phyloP scores from a whole-genome alignment of 53 echinoderm and acorn worm species.

The Stichopus horrens region DNA sequence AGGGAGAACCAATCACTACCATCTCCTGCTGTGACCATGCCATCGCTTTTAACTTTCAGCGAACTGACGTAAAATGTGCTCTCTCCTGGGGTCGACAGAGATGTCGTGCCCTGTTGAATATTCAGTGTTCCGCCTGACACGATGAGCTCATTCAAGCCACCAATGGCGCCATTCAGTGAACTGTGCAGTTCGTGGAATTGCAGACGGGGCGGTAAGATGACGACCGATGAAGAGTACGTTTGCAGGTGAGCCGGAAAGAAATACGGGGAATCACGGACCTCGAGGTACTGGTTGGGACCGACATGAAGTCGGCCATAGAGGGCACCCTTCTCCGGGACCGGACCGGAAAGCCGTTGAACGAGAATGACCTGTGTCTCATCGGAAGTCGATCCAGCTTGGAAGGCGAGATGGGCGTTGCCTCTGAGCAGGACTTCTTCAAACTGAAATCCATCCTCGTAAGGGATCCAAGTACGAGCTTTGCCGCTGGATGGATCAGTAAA shows the following conservation, averaged over 20 bases:
- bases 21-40: constrained; percentile 49
- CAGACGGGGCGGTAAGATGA: constrained; percentile 60
- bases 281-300: constrained; percentile 60
- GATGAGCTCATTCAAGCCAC: constrained; percentile 60
- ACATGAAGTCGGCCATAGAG: constrained; percentile 68
- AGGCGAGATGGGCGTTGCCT: constrained; percentile 79
- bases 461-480: constrained; percentile 74
- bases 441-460: constrained; percentile 40
- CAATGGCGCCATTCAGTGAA: constrained; percentile 61
- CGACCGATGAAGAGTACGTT: constrained; percentile 52
- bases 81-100: constrained; percentile 25
- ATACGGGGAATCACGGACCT: constrained; percentile 51
- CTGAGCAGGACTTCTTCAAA: constrained; percentile 59
- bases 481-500: constrained; percentile 50
- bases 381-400: constrained; percentile 47
- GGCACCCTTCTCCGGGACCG: constrained; percentile 38
- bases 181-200: constrained; percentile 58
- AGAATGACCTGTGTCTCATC: constrained; percentile 25
- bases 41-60: constrained; percentile 49
- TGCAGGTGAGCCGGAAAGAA: constrained; percentile 63
- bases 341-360: constrained; percentile 60
- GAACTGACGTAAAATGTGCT: constrained; percentile 37
- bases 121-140: constrained; percentile 58
- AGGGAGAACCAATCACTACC: constrained; percentile 46
- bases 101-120: constrained; percentile 45